Evolutionary conservation across 1,140 invertebrate species (phyloP), one percentile per base, ranked within the genome.

Genomic region (Camponotus pennsylvanicus): DNA sequence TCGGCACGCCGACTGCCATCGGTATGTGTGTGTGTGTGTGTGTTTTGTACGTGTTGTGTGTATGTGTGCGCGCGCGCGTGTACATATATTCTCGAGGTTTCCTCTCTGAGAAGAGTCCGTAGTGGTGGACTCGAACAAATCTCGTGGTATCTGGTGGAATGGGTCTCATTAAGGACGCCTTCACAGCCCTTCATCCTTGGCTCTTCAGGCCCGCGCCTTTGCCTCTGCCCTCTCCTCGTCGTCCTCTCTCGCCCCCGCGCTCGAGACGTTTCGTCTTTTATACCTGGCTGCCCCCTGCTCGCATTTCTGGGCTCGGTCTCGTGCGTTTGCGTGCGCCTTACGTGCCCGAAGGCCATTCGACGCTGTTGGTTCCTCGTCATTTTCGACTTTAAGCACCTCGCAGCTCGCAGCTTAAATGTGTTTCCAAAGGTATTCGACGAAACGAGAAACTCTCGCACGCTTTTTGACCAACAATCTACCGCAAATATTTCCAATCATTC

Each of bases 81-180:
- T 49, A 21, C 37, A n/a, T 63, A 27, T 64, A 9, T 55, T 42
- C n/a, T 6, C 34, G n/a, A 27, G 11, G 4, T 15, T 45, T 42
- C 63, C 37, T 34, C 64, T 45, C 49, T 40, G 32, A 45, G 85
- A 85, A 84, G 90, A 52, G 49, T 40, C 84, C 69, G 84, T 87
- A 40, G 67, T 78, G 27, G 77, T 80, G 77, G 88, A 89, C 85
- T 89, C 78, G 83, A 82, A 87, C 87, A 82, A 76, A 89, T 76
- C 87, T 89, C 87, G 86, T 79, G 90, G 88, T 91, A 92, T 85
- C 90, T 87, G 86, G 86, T 88, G 89, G 91, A 92, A 92, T 91
- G 92, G 89, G 92, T 93, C 92, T 93, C 91, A 93, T 92, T 92
- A 92, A 92, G 90, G 87, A 92, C 88, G 91, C 92, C 92, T 92